Evolutionary conservation across 2,797 vertebrate species (phyloP), one percentile per base, ranked within the genome.

Genomic region (Ctenopoma multispine): DNA sequence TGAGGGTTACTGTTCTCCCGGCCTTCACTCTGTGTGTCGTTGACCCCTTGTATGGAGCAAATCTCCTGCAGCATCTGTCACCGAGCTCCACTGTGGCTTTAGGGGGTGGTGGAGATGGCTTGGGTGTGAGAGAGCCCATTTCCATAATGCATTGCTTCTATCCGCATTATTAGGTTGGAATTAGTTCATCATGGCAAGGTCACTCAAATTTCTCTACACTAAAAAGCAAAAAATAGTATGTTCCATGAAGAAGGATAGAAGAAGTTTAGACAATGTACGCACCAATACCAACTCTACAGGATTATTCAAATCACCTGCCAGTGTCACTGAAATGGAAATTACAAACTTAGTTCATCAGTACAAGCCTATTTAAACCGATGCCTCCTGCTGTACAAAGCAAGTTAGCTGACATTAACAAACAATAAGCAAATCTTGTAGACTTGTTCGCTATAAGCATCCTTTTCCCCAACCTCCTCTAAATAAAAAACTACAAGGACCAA

Each of bases 21-120:
- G 31, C 63, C 62, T 46, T n/a, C n/a, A n/a, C 55, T 53, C 2
- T 65, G 44, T 11, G 51, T 61, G 43, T 31, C 13, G 0, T 43
- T n/a, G 70, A 70, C 78, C 76, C 80, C 56, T 12, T 23, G 47
- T 4, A 12, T 0, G 0, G 41, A 20, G 34, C 31, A 55, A 64
- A 79, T 79, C 55, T 79, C 49, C 49, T 54, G 51, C 44, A 75
- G 3, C 54, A 82, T 80, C 69, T 81, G 81, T 72, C 75, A 63
- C 46, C 0, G 4, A 23, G 43, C 58, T 38, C 43, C 57, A 5
- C 47, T 18, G 17, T 29, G 68, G 60, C 63, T 56, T 55, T 3
- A 2, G 1, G 1, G 40, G 48, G 29, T 10, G n/a, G 41, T 36
- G 18, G 55, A 36, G 63, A 55, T 20, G 47, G 46, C 18, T 57